These are phyloP conservation scores for Collichthys lucidus DNA, from an alignment of 2,113 vertebrate species.

Conservation along the genomic window DNA sequence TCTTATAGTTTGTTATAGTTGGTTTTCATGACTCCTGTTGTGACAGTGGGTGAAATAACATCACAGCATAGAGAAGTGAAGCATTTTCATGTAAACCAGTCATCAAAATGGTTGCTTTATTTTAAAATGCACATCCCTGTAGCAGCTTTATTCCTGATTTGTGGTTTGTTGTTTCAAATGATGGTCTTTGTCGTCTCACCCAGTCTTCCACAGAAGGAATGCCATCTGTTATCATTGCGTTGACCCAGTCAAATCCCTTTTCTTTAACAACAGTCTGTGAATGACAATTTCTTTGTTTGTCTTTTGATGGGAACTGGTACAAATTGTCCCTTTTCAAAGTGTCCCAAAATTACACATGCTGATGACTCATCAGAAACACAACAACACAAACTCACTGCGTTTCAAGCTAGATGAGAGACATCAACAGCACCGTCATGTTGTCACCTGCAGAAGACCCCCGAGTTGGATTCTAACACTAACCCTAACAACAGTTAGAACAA, in stretches of 20 bases:
- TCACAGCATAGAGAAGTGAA: conserved; percentile 3
- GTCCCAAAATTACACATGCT: conserved; percentile 9
- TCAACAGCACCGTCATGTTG: background rate
- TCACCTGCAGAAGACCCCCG: background rate
- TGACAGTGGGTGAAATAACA: conserved; percentile 12
- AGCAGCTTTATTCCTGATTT: conserved; percentile 1
- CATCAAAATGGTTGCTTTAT: conserved; percentile 15
- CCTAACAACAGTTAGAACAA: too few relatives aligned
- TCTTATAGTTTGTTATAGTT: conserved; percentile 17
- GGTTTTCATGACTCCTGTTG: background rate
- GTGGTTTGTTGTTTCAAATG: conserved; percentile 18
- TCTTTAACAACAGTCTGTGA: conserved; percentile 38
- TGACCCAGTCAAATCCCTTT: conserved; percentile 26
- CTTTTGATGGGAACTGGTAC: background rate
- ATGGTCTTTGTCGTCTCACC: conserved; percentile 1
- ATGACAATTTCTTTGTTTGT: conserved; percentile 32
- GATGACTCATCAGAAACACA: conserved; percentile 1
- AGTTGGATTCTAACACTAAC: background rate
- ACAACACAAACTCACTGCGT: background rate
- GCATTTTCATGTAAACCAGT: conserved; percentile 21
- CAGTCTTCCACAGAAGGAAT: conserved; percentile 11
- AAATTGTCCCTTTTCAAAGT: background rate
- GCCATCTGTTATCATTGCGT: conserved; percentile 36
- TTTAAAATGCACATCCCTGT: conserved; percentile 15
- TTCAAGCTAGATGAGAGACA: background rate